These are phyloP conservation scores for Nemapogon koenigi DNA, from an alignment of 2,888 invertebrate genomes.

Conservation along the genomic window DNA sequence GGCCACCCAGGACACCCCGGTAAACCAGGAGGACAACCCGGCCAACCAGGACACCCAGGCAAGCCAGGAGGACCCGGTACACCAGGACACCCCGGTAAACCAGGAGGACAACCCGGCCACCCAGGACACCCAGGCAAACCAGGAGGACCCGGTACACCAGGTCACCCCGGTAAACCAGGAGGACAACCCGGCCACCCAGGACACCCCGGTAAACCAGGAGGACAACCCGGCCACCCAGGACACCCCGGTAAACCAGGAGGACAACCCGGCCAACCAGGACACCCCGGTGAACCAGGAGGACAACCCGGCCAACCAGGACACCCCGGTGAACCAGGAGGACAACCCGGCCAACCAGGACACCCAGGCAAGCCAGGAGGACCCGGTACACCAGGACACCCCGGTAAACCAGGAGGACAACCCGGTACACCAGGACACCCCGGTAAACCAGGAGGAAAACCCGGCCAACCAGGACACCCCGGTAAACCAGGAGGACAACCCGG, in stretches of 20 bases:
- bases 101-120: background rate
- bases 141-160: slow-evolving; percentile 7
- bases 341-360: slow-evolving; percentile 5
- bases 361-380: slow-evolving; percentile 7
- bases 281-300: slow-evolving; percentile 4
- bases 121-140: slow-evolving; percentile 3
- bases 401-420: slow-evolving; percentile 7
- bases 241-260: slow-evolving; percentile 9
- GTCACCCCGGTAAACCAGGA: slow-evolving; percentile 2
- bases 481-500: slow-evolving; percentile 9
- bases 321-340: slow-evolving; percentile 7
- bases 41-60: background rate
- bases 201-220: slow-evolving; percentile 6
- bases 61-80: background rate
- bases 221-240: slow-evolving; percentile 1
- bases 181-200: slow-evolving; percentile 8
- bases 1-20: background rate
- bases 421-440: slow-evolving; percentile 8
- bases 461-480: slow-evolving; percentile 3
- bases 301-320: slow-evolving; percentile 8
- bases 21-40: background rate
- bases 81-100: background rate
- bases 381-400: slow-evolving; percentile 9
- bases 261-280: slow-evolving; percentile 4
- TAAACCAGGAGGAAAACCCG: slow-evolving; percentile 7